Conservation (phyloP, 2,113 vertebrate species). For the Pogonocichla stellata region DNA sequence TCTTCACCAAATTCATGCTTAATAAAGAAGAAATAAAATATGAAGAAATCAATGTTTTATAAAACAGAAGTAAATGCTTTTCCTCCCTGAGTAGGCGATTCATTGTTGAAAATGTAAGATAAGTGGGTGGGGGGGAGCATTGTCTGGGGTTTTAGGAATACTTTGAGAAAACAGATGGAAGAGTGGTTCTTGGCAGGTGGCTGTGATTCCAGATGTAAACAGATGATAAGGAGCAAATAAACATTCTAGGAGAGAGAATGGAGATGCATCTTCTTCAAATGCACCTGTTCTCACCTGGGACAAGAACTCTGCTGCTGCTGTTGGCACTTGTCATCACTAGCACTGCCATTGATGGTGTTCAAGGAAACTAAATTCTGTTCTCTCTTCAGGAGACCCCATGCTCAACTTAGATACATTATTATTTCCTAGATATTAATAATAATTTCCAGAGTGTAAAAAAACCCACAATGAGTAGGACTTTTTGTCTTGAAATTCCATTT, state of each 20-base stretch:
- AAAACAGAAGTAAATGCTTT: background rate
- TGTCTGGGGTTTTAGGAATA: fast-evolving
- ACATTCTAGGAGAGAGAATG: background rate
- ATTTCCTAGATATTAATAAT: background rate
- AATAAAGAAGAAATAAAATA: background rate
- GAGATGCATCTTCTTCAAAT: background rate
- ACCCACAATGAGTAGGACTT: fast-evolving
- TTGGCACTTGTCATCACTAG: background rate
- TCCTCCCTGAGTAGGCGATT: background rate
- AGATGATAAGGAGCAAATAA: background rate
- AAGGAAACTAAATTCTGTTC: background rate
- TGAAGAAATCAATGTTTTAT: background rate
- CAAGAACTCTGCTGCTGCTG: background rate
- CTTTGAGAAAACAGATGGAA: background rate
- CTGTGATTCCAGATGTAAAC: background rate
- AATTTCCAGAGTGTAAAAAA: background rate
- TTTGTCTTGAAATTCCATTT: background rate
- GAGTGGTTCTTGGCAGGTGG: background rate
- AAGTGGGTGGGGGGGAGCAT: fast-evolving
- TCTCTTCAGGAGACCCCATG: background rate
- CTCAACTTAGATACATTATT: background rate
- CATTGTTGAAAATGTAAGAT: background rate
- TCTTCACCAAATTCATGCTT: background rate
- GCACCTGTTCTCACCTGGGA: background rate
- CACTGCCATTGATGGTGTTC: background rate